phyloP scores from a whole-genome alignment of 2,888 invertebrate species.

The Eudiplozoon nipponicum region DNA sequence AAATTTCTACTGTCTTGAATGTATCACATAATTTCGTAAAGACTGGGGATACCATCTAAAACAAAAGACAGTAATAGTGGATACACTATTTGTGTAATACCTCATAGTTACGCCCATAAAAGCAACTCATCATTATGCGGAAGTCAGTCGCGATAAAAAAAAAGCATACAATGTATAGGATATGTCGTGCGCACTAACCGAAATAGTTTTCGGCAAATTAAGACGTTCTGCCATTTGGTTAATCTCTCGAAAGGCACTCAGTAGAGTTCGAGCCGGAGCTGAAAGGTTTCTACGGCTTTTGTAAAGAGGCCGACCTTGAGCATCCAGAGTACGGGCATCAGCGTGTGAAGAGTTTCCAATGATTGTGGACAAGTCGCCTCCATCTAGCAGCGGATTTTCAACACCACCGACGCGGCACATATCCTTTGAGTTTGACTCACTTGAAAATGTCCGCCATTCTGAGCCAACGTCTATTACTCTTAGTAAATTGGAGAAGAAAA shows the following conservation, averaged over 20 bases:
- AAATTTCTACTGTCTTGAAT: no score
- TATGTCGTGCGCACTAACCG: constrained; percentile 31
- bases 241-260: constrained; percentile 81
- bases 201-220: constrained; percentile 73
- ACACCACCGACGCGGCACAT: constrained; percentile 97
- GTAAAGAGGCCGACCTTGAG: constrained; percentile 28
- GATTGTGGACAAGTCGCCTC: constrained; percentile 76
- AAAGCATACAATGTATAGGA: no score
- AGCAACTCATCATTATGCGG: no score
- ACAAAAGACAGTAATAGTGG: no score
- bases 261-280: constrained; percentile 66
- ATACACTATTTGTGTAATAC: no score
- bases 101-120: no score
- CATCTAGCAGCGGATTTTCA: constrained; percentile 72
- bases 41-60: no score
- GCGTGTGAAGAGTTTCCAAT: constrained; percentile 36
- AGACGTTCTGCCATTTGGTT: constrained; percentile 88
- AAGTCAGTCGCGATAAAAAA: no score
- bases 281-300: constrained; percentile 38
- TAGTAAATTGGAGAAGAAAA: no score
- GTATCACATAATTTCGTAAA: no score
- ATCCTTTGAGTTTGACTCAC: constrained; percentile 76
- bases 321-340: constrained; percentile 20
- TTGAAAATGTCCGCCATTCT: constrained; percentile 96
- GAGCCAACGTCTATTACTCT: constrained; percentile 98